Evolutionary conservation across 1,140 invertebrate species (phyloP), one percentile per base, ranked within the genome.

Genomic region (Bombus ignitus): DNA sequence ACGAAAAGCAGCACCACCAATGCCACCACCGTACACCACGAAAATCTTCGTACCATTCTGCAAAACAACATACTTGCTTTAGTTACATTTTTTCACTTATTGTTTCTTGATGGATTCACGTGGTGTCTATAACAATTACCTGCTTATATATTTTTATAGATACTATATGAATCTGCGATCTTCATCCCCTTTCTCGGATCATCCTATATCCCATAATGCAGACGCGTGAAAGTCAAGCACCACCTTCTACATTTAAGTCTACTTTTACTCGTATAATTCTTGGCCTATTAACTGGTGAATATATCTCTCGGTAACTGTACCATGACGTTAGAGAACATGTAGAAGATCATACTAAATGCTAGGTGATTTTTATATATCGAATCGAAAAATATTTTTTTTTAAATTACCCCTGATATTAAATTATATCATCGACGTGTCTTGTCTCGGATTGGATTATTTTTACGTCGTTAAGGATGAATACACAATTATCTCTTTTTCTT

Each of bases 41-140:
- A 92, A 91, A 91, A 90, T 86, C 93, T 92, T 91, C 93, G 86
- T 90, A 76, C 91, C 94, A 95, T 95, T 93, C 94, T 95, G 91
- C 86, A 93, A 94, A 62, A 62, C 59, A 62, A 62, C 10, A n/a
- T n/a, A 13, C 28, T 13, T 62, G 2, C 28, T 62, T 62, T 62
- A 62, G 59, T n/a, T 62, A n/a, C 28, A 62, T 13, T 62, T 62
- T 5, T 9, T 62, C 28, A n/a, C 10, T 62, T n/a, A n/a, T n/a
- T 62, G 10, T 28, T n/a, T n/a, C 25, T 59, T 62, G 28, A n/a
- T 62, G 59, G 28, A 12, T n/a, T 12, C 13, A 62, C 12, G 3
- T n/a, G 4, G 3, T n/a, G 4, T 62, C 28, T 62, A n/a, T 62
- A 13, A 62, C 12, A 62, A 62, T 53, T 53, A 53, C 18, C 47